Percentiles rank a stretch among this genome's conserved stretches.
phyloP scores from a whole-genome alignment of 1,140 invertebrate species.

The Brachionus sp. region DNA sequence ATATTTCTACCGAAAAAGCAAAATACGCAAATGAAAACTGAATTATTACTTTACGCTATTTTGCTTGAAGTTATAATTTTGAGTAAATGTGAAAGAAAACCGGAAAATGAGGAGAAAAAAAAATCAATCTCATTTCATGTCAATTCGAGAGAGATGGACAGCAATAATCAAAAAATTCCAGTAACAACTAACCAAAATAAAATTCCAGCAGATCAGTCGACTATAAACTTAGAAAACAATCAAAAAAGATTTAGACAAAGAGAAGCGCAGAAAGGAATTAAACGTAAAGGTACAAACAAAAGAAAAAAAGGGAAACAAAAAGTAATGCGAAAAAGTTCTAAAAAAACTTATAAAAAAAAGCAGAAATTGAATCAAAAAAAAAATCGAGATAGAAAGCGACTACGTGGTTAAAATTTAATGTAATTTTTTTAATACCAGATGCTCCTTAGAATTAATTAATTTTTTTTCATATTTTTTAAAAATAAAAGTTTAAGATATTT shows the following conservation, averaged over 20 bases:
- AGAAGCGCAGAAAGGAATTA: background rate
- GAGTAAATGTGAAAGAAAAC: background rate
- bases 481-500: background rate
- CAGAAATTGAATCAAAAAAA: background rate
- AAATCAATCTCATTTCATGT: background rate
- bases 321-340: background rate
- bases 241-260: background rate
- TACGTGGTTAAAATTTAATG: background rate
- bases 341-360: background rate
- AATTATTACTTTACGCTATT: background rate
- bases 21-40: background rate
- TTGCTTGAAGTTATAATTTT: background rate
- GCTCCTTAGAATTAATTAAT: background rate
- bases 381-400: background rate
- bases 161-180: background rate
- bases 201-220: background rate
- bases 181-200: background rate
- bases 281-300: background rate
- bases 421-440: too few species aligned
- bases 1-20: background rate
- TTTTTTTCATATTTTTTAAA: background rate
- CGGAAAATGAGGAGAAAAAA: background rate
- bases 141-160: background rate
- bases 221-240: background rate
- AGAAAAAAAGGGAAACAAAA: background rate